These are phyloP conservation scores for Girardinus metallicus DNA, from an alignment of 2,797 vertebrate genomes.

Conservation along the genomic window DNA sequence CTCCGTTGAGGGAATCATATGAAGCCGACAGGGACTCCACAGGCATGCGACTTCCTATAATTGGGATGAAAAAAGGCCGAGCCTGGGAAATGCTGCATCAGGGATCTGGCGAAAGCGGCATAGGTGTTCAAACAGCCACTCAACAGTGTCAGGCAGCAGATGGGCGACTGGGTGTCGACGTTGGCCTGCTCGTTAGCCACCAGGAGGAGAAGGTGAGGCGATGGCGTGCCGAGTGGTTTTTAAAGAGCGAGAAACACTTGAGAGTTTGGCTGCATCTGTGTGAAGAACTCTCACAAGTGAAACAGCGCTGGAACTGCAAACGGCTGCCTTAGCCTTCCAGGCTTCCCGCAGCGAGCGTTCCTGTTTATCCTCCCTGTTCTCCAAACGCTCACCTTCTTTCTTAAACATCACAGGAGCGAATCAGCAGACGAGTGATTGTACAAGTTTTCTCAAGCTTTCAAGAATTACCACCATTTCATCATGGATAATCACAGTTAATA, in stretches of 20 bases:
- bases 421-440: conserved; percentile 66
- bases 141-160: conserved; percentile 69
- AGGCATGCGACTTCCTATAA: conserved; percentile 71
- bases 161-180: conserved; percentile 35
- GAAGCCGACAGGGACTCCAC: conserved; percentile 72
- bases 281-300: conserved; percentile 35
- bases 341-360: conserved; percentile 53
- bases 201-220: conserved; percentile 8
- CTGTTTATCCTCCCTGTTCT: conserved; percentile 35
- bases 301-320: conserved; percentile 33
- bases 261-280: conserved; percentile 48
- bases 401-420: conserved; percentile 69
- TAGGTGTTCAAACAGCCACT: conserved; percentile 70
- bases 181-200: conserved; percentile 61
- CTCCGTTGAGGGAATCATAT: conserved; percentile 65
- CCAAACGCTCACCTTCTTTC: conserved; percentile 46
- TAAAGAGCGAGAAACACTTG: conserved; percentile 33
- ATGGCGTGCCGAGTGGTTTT: conserved; percentile 12
- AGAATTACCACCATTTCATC: conserved; percentile 77
- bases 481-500: conserved; percentile 81
- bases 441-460: conserved; percentile 77
- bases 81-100: conserved; percentile 66
- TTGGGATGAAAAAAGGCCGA: conserved; percentile 64
- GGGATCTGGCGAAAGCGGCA: conserved; percentile 59
- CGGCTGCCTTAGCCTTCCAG: conserved; percentile 21